Conservation (phyloP, 2,797 vertebrate species). For the Cyprinella venusta region DNA sequence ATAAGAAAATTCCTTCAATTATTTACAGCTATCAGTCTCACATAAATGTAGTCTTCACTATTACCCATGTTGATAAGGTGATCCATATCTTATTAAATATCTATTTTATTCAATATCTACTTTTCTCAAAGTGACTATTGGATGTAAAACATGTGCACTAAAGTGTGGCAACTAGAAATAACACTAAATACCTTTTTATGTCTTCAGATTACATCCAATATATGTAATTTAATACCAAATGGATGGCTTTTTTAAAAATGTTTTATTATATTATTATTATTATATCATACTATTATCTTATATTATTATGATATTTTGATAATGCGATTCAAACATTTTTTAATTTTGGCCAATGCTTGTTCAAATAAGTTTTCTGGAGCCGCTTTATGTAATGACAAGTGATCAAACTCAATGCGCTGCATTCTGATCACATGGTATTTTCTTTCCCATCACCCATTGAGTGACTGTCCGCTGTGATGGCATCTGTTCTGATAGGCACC, state of each 20-base stretch:
- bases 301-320: neutral
- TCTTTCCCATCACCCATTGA: conserved; percentile 4
- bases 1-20: neutral
- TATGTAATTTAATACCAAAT: neutral
- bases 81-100: neutral
- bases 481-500: conserved; percentile 32
- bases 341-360: neutral
- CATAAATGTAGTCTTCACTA: neutral
- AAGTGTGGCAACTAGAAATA: neutral
- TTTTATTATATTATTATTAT: too few species aligned
- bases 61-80: neutral
- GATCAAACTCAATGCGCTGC: neutral
- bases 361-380: neutral
- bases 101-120: neutral
- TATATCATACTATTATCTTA: neutral
- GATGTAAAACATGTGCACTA: neutral
- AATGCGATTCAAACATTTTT: neutral
- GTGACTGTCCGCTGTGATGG: conserved; percentile 6
- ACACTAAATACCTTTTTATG: neutral
- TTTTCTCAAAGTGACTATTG: too few species aligned
- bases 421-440: conserved; percentile 10
- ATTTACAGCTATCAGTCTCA: neutral
- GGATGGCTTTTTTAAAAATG: too few species aligned
- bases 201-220: neutral
- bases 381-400: neutral